These are phyloP conservation scores for Aurelia sp. DNA, from an alignment of 30 jellyfish, hydroid and myxozoan species.

Conservation along the genomic window DNA sequence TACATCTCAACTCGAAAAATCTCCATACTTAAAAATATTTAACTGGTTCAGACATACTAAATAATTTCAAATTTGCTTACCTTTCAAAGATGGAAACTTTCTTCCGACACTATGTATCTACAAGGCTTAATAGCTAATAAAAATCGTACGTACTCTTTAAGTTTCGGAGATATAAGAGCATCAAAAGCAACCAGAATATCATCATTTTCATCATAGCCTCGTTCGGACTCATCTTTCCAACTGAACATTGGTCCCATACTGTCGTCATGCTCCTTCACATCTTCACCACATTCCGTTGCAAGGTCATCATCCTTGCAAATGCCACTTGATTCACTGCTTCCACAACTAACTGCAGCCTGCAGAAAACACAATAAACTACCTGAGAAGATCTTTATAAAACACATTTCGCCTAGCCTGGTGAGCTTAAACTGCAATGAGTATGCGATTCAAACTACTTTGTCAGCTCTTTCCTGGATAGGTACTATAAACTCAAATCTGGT, in stretches of 20 bases:
- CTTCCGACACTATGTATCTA: no score
- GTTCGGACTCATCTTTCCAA: slow-evolving; percentile 76
- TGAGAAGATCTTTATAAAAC: neutral
- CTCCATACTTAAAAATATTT: no score
- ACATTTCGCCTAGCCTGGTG: no score
- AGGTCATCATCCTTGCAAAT: slow-evolving; percentile 93
- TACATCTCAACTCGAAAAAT: no score
- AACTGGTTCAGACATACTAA: no score
- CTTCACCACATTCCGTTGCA: slow-evolving; percentile 97
- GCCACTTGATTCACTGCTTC: slow-evolving; percentile 95
- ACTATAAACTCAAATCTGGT: no score
- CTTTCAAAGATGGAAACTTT: no score
- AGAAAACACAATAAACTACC: neutral
- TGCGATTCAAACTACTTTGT: no score
- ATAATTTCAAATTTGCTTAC: no score
- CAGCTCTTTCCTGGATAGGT: no score
- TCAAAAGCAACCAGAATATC: slow-evolving; percentile 93
- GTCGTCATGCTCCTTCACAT: slow-evolving; percentile 75
- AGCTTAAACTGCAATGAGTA: neutral
- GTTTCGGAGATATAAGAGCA: slow-evolving; percentile 81
- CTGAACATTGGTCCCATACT: slow-evolving; percentile 80
- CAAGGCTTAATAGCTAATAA: no score
- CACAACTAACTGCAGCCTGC: slow-evolving; percentile 35
- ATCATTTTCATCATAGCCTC: slow-evolving; percentile 78
- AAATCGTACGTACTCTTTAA: slow-evolving; percentile 58